Conservation (phyloP, 2,797 vertebrate species). For the Alosa sapidissima region DNA sequence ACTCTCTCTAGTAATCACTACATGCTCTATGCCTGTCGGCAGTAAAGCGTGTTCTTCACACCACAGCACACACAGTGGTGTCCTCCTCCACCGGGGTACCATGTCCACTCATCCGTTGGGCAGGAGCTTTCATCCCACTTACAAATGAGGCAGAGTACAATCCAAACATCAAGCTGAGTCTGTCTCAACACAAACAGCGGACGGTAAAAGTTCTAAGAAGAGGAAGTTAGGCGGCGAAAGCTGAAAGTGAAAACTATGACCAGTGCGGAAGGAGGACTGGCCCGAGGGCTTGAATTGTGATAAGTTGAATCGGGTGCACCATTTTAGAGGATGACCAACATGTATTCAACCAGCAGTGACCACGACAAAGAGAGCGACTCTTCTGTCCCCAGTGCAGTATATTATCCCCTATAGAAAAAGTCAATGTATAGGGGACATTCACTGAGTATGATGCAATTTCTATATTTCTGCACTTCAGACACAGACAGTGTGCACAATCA, state of each 20-base stretch:
- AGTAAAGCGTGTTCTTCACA: neutral
- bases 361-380: neutral
- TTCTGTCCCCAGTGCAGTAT: neutral
- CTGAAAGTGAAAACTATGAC: neutral
- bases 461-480: neutral
- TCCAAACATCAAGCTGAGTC: too few relatives aligned
- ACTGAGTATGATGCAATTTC: neutral
- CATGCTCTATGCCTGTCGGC: neutral
- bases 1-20: neutral
- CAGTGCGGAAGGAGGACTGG: neutral
- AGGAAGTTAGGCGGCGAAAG: neutral
- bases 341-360: neutral
- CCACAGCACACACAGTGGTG: neutral
- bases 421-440: neutral
- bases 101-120: too few relatives aligned
- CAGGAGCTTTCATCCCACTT: too few relatives aligned
- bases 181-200: too few relatives aligned
- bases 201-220: neutral
- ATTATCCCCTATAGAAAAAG: neutral
- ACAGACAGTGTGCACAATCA: constrained; percentile 5
- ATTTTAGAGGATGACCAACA: neutral
- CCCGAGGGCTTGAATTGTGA: neutral
- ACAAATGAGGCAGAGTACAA: too few relatives aligned
- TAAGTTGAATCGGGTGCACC: neutral
- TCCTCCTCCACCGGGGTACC: too few relatives aligned